Base-by-base conservation (phyloP, 2,113 vertebrate genomes). In the Machaerirhynchus nigripectus region DNA sequence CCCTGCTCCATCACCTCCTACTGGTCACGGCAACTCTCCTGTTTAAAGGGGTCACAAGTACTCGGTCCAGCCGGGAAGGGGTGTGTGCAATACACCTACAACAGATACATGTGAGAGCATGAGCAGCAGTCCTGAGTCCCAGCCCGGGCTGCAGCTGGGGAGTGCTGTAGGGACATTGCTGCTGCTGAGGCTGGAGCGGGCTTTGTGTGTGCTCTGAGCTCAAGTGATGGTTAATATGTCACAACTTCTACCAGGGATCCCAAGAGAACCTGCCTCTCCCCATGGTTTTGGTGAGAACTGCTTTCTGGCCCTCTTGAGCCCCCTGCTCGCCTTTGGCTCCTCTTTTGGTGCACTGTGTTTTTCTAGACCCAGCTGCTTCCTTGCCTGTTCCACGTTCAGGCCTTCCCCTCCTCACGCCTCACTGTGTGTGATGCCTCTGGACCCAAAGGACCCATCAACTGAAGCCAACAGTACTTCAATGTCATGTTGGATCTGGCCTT, bases 91-190 rank as follows among this genome's bases (percentile, higher is more conserved):
- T 40, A 39, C 35, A 26, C 6, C 33, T 4, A 3, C 46, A 30
- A 15, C 1, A 47, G n/a, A 35, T 14, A 30, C 10, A 18, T 0
- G 0, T 19, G 55, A 46, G 46, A 47, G 57, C 52, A 42, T 1
- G 9, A n/a, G 63, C 55, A 55, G 55, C 40, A 19, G 24, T 19
- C 46, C 46, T 1, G 22, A 20, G n/a, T 20, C 9, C 16, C 47
- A 13, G 33, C 5, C 3, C 10, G 40, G 59, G 46, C 19, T 4
- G 26, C 22, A 67, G 52, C 59, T 6, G 2, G 9, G 28, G 1
- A 10, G 18, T 17, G n/a, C 44, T 11, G 7, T 39, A 55, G 18
- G 17, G 12, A 22, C 44, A 8, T 14, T 1, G 1, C 33, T 2
- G 1, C 13, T 68, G 35, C 33, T 2, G 1, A 44, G 21, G 24